Evolutionary conservation across 2,797 vertebrate species (phyloP), one percentile per base, ranked within the genome.

Genomic region (Pangasius djambal): DNA sequence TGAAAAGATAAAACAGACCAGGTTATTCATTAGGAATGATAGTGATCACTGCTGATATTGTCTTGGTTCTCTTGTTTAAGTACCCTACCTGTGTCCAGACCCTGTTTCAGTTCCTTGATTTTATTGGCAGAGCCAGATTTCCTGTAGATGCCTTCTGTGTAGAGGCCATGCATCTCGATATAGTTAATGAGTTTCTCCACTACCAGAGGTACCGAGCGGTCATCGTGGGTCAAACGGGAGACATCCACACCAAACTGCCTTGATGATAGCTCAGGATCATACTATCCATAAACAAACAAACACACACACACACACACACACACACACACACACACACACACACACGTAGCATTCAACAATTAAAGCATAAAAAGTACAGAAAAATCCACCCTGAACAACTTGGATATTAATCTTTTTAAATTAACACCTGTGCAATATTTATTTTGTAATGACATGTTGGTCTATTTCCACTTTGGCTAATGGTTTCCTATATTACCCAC

Each of bases 181-280:
- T 99, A 99, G 95, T 98, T 99, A 93, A 98, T 99, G 22, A 99
- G 98, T 91, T 99, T 99, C 95, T 99, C 99, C 85, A 98, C 97
- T 44, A 99, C 97, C 91, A 98, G 93, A 0, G 99, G 98, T 92
- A 99, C 98, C 0, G 97, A 96, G 77, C 97, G 95, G 92, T 99
- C 98, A 48, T 99, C 98, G 0, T 94, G 99, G 81, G 97, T 99
- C 94, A 99, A 94, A 59, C 98, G 97, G 16, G 98, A 97, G 85
- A 99, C 96, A 82, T 99, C 99, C 88, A 99, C 98, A 0, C 97
- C 97, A 0, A 99, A 99, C 88, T 99, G 99, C 89, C 97, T 97
- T 0, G 98, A 96, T 0, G 98, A 99, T 0, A 99, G 96, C 93
- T 99, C 99, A 0, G 97, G 97, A 94, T 99, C 98, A 4, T 97